Base-by-base conservation (phyloP, 2,888 invertebrate species). In the Chydorus sphaericus region DNA sequence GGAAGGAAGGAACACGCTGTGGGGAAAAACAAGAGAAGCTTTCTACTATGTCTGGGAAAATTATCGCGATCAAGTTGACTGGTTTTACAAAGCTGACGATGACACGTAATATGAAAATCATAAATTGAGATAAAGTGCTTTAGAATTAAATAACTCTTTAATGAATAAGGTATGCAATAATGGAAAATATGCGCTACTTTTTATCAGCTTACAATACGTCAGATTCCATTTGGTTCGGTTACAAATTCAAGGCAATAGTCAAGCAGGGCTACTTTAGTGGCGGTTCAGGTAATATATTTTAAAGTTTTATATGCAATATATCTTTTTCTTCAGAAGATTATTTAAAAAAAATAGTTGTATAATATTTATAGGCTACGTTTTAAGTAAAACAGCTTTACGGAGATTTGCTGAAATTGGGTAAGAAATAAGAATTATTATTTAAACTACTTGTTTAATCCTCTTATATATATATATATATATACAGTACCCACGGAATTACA, bases 11-110 rank as follows among this genome's bases (percentile, higher is more conserved):
- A 80, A 94, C 66, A 81, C 83, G 66, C 75, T 98, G n/a, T 98
- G 97, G 97, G 92, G 83, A 3, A 98, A 98, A 74, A 97, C 97
- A 0, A 94, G 93, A 71, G 87, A 83, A 63, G 93, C 93, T 0
- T 93, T 91, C 68, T 80, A 82, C 64, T 90, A 92, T 66, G 81
- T 90, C 18, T 87, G 90, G 66, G 77, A 87, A 62, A 75, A 92
- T 66, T 82, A 93, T 67, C 72, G 82, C 52, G 77, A 91, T 62
- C 79, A 92, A 55, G 89, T 85, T 1, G 96, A 96, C 70, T 96
- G 93, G 93, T 96, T 98, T 69, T 73, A 96, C 65, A 98, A 98
- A 70, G 96, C 97, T 18, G 97, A 97, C 66, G 97, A 97, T 70
- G 96, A 97, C 67, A 96, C 97, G 76, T 86, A 67, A 77, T n/a